phyloP scores from a whole-genome alignment of 2,113 vertebrate species.

The Tragelaphus strepsiceros region DNA sequence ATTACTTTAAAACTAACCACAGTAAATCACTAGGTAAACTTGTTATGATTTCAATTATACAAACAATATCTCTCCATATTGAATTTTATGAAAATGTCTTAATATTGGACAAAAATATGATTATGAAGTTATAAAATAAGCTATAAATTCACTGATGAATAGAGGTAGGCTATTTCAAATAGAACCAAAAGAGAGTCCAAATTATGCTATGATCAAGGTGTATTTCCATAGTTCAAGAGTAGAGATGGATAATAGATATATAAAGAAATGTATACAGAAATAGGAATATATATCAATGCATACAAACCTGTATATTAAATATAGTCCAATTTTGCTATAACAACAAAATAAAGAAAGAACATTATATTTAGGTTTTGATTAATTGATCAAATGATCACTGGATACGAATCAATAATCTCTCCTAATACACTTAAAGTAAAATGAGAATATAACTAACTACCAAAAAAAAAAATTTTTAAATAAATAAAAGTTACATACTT shows the following conservation, averaged over 20 bases:
- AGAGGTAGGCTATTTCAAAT: neutral
- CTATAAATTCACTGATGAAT: neutral
- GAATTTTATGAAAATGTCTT: neutral
- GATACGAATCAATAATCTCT: neutral
- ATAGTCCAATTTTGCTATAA: neutral
- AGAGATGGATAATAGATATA: neutral
- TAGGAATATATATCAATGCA: neutral
- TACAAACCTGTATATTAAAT: no score
- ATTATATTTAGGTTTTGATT: neutral
- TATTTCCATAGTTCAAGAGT: neutral
- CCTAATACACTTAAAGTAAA: no score
- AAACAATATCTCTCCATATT: neutral
- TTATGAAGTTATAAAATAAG: neutral
- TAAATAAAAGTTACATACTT: no score
- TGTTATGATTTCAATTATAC: neutral
- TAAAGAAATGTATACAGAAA: neutral
- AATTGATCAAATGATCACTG: neutral
- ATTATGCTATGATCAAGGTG: neutral
- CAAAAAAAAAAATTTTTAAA: no score
- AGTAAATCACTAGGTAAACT: neutral
- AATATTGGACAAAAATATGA: neutral
- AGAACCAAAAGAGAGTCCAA: neutral
- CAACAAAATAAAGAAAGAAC: neutral
- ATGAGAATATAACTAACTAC: no score
- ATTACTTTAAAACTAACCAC: neutral